Evolutionary conservation across 2,113 vertebrate genomes (phyloP).

Genomic region (Mionectes macconnelli): DNA sequence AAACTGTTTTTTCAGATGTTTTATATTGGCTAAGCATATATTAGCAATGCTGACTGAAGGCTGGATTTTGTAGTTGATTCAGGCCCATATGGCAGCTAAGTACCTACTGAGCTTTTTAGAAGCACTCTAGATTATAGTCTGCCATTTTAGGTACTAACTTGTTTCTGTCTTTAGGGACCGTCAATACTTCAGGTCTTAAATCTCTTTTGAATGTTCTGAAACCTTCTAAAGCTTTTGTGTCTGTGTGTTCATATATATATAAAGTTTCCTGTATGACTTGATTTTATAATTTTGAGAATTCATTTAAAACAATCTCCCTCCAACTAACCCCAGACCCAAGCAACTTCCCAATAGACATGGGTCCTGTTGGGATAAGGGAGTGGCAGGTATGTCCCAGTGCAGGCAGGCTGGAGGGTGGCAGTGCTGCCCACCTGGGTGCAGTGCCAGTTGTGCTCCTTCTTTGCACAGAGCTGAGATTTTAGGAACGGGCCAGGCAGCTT

Average conservation of each 20-base stretch:
- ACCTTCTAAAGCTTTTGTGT: background rate
- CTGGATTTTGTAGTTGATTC: background rate
- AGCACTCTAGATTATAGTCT: background rate
- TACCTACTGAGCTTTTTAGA: background rate
- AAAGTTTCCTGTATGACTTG: background rate
- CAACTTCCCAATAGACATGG: background rate
- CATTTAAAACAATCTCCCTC: background rate
- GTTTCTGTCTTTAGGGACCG: background rate
- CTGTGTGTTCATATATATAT: background rate
- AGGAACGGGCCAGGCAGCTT: background rate
- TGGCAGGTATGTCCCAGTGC: background rate
- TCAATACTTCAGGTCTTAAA: background rate
- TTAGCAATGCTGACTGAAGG: background rate
- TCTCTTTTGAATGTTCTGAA: background rate
- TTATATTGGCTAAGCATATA: background rate
- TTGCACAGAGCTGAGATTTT: too few species aligned
- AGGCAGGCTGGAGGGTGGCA: background rate
- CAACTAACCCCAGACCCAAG: background rate
- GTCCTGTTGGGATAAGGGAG: background rate
- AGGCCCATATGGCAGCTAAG: background rate
- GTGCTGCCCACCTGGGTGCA: accelerated
- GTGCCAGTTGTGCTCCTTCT: background rate
- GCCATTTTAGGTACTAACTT: background rate
- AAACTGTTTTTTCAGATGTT: background rate
- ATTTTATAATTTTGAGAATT: background rate